Evolutionary conservation across 1,140 invertebrate genomes (phyloP), one percentile per base, ranked within the genome.

Genomic region (Eubasilissa regina): DNA sequence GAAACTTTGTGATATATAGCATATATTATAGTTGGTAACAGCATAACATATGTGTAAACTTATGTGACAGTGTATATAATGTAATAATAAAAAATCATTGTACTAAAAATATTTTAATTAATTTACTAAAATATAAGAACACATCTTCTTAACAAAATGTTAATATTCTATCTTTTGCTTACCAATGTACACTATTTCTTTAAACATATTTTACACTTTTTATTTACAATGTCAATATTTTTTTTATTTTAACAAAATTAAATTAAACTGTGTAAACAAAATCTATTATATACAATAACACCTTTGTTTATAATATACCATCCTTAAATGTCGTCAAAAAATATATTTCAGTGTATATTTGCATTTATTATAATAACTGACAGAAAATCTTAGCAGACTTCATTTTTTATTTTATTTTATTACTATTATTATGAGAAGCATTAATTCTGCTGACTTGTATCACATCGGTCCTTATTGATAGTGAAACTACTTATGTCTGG

Each of bases 81-180:
- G 25, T 35, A 35, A 6, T 17, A 82, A 75, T 66, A 64, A 75
- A 77, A 53, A 73, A 11, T 44, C 25, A 44, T 45, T 76, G n/a
- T 83, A 80, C 79, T 83, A 83, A 83, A 83, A 83, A 83, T 83
- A 83, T 83, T 83, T 82, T 83, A 80, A 83, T 83, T 83, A 83
- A 83, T 83, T 83, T 83, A 83, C 81, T 83, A 83, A 80, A 82
- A 80, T 83, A 78, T 83, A 83, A 83, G 81, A 83, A 83, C 81
- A 83, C 81, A 83, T 83, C 58, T 80, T 77, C 79, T 83, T 83
- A 83, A 83, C 78, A 83, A 70, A 83, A 70, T 83, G 78, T 83
- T 83, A 77, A 83, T 83, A 72, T 80, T 77, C 79, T 80, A 66
- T 79, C 62, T 43, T 83, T 80, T 74, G 19, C 66, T 83, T 74